Base-by-base conservation (phyloP, 2,797 vertebrate genomes). In the Steatocranus sp. region DNA sequence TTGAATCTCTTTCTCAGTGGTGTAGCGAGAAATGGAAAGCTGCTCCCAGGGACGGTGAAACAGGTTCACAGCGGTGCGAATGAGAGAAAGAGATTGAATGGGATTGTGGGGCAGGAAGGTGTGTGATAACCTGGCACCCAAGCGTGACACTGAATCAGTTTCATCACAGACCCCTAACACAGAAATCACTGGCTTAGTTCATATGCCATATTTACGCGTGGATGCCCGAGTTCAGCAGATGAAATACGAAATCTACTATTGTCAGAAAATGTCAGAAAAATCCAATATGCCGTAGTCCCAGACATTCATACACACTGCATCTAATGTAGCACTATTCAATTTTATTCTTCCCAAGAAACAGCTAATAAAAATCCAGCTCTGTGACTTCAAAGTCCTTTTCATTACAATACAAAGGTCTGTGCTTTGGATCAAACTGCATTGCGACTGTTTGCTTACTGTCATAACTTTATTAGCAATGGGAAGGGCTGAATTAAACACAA, bases 121-220 rank as follows among this genome's bases (percentile, higher is more conserved):
- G 92, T 93, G 91, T 93, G 92, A 96, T 94, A 91, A 94, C 92
- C 86, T 84, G 83, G 85, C 84, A 66, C 82, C 88, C 87, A 94
- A 90, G 92, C 87, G 84, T 94, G 88, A 93, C 93, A 82, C 83
- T 36, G 83, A 93, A 91, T 93, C 94, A 91, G 79, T 94, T 92
- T 85, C 85, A 87, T 88, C 88, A 80, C 70, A 79, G 90, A 73
- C 70, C 86, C 75, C 76, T 86, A 78, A 82, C 87, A 81, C 66
- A 75, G 86, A 91, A 91, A 84, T 83, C 87, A 81, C 79, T 66
- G 81, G 70, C 81, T 83, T 68, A 86, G 81, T 80, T 87, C 76
- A 18, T 74, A 78, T 81, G 84, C 84, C 70, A 48, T 58, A 84
- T 87, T 84, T 81, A 80, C 54, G 1, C 14, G 58, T 48, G 46